Conservation (phyloP, 2,797 vertebrate genomes). For the Brotogeris chrysoptera region DNA sequence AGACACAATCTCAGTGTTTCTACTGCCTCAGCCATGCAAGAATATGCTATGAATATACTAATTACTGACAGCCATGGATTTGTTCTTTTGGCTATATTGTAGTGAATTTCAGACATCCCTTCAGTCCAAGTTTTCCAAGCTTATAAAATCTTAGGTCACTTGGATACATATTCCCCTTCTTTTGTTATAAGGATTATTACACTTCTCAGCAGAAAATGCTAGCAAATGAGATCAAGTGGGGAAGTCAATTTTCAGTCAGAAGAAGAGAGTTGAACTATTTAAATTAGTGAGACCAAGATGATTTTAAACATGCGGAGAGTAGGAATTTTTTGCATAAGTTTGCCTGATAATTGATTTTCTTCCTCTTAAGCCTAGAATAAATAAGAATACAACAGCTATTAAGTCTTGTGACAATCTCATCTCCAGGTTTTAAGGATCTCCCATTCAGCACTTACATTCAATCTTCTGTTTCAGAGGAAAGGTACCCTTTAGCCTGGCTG, state of each 20-base stretch:
- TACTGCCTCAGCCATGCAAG: neutral
- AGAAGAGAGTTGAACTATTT: neutral
- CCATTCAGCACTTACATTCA: neutral
- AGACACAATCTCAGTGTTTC: neutral
- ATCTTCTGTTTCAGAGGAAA: neutral
- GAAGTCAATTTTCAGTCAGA: neutral
- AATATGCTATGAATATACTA: neutral
- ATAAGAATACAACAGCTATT: neutral
- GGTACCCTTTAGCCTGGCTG: neutral
- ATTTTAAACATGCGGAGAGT: neutral
- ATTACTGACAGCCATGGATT: neutral
- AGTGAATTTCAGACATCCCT: neutral
- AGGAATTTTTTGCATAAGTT: neutral
- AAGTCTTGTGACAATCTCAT: neutral
- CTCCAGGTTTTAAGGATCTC: neutral
- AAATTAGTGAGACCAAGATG: neutral
- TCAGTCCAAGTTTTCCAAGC: neutral
- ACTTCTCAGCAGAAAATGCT: neutral
- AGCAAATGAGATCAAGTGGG: neutral
- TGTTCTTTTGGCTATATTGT: neutral
- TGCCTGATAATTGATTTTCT: neutral
- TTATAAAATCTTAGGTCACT: neutral
- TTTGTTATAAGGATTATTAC: neutral
- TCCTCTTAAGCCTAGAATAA: neutral
- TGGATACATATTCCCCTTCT: fast-evolving